Base-by-base conservation (phyloP, 1,140 invertebrate species). In the Drosophila nigrodunni region DNA sequence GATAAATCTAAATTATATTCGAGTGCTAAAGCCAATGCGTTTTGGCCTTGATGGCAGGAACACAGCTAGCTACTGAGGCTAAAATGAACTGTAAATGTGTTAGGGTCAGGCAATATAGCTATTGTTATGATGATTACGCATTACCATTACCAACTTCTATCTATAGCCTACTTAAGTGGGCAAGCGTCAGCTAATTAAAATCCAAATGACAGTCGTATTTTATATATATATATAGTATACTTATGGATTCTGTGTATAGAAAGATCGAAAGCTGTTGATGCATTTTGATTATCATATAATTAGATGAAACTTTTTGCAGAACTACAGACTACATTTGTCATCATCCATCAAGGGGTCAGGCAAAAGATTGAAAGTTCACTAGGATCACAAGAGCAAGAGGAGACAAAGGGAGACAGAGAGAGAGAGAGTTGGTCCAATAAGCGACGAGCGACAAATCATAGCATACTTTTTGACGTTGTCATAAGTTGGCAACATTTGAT, bases 1-100 rank as follows among this genome's bases (percentile, higher is more conserved):
- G 70, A 88, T 88, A 88, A 88, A 88, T 88, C 83, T 88, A 89
- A 88, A 88, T 88, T 88, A 88, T 83, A 88, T 80, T 70, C 82
- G 76, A 79, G 77, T 80, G 80, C 68, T 88, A 81, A 88, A 75
- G 80, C 74, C 60, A 73, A 71, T 41, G 49, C 65, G 44, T 65
- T 67, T 62, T 34, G 69, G 71, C 72, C 73, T 67, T 76, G 75
- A 80, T 64, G 73, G 72, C 60, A 35, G 7, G 18, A 47, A 47
- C 30, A 8, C 67, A 77, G 57, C 34, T 50, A 68, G 62, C 74
- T 44, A 37, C 67, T 61, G 70, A 30, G 15, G 49, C 47, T 55
- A n/a, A 78, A 75, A 75, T 78, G 76, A 78, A 66, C 76, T 75
- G 76, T 70, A 70, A 78, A 75, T 72, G 67, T 61, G 57, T 55